Evolutionary conservation across 2,888 invertebrate species (phyloP), one percentile per base, ranked within the genome.

Genomic region (Pyrocoelia pectoralis): DNA sequence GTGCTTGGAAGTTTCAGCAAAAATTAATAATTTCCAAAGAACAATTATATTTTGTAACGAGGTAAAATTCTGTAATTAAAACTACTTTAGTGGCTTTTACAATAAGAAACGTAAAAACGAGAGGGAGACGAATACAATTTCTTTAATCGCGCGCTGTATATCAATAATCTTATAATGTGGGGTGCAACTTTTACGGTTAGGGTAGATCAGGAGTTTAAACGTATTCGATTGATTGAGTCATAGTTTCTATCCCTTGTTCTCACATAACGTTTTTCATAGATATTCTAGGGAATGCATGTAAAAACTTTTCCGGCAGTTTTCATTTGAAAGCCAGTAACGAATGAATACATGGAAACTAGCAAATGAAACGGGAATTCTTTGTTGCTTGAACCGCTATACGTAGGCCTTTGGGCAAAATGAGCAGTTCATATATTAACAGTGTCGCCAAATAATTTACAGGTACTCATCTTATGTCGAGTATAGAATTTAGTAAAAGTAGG

Each of bases 241-340:
- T 38, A 46, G 28, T 29, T 33, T 56, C 10, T 48, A 19, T 40
- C 46, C 10, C 33, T 41, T 28, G 29, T 28, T 28, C 51, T 6
- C 24, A 18, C 19, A 15, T 18, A 51, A 29, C 24, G 12, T 38
- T 56, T 49, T 15, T 28, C 18, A 46, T 29, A 28, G 33, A 49
- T 18, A 48, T 56, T 49, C 56, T 29, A 12, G 56, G 15, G 48
- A 56, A 56, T 49, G 56, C 24, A 54, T 51, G 29, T 40, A 74
- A 74, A 74, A 76, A 74, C 73, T 77, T 78, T 78, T 77, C 76
- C 76, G 76, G 72, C 74, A 75, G 76, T 77, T 77, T 76, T 77
- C 76, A 77, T 77, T 75, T 75, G 67, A 73, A 75, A 74, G 72
- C 74, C 73, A 70, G 69, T 67, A 68, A 72, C 68, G 70, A 72